Percentiles rank a stretch among this genome's conserved stretches.
These are phyloP conservation scores for Polymixis flavicincta DNA, from an alignment of 2,888 invertebrate genomes.

Conservation along the genomic window DNA sequence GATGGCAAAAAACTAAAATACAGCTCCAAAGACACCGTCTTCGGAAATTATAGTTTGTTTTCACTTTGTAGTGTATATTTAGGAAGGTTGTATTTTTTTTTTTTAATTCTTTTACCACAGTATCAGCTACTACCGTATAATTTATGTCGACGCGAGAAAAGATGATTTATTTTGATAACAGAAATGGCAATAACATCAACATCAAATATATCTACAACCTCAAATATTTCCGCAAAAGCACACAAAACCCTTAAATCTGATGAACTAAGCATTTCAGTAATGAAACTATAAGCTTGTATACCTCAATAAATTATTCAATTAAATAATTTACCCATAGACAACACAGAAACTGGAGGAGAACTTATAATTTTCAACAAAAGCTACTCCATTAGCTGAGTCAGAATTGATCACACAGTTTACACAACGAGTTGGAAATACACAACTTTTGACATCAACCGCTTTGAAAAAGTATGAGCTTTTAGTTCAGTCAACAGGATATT, in stretches of 20 bases:
- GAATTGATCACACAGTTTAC: conserved; percentile 44
- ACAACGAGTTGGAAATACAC: conserved; percentile 34
- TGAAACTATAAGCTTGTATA: conserved; percentile 40
- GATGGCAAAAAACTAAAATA: too few species aligned
- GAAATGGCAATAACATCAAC: background rate
- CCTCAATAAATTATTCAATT: conserved; percentile 51
- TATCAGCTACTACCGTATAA: background rate
- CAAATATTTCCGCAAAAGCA: conserved; percentile 7
- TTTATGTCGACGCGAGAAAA: background rate
- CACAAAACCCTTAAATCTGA: conserved; percentile 22
- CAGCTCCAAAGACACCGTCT: too few species aligned
- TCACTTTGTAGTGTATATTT: too few species aligned
- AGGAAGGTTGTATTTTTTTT: too few species aligned
- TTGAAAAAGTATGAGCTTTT: too few species aligned
- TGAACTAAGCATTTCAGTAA: conserved; percentile 28
- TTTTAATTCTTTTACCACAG: background rate
- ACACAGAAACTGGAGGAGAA: conserved; percentile 41
- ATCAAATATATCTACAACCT: background rate
- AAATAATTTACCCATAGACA: conserved; percentile 27
- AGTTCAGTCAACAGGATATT: too few species aligned
- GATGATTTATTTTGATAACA: conserved; percentile 25
- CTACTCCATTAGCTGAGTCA: conserved; percentile 42
- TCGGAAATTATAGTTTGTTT: too few species aligned
- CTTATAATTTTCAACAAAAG: conserved; percentile 52
- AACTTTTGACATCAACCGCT: conserved; percentile 32